Conservation (phyloP, 1,140 invertebrate genomes). For the Drosophila willistoni region DNA sequence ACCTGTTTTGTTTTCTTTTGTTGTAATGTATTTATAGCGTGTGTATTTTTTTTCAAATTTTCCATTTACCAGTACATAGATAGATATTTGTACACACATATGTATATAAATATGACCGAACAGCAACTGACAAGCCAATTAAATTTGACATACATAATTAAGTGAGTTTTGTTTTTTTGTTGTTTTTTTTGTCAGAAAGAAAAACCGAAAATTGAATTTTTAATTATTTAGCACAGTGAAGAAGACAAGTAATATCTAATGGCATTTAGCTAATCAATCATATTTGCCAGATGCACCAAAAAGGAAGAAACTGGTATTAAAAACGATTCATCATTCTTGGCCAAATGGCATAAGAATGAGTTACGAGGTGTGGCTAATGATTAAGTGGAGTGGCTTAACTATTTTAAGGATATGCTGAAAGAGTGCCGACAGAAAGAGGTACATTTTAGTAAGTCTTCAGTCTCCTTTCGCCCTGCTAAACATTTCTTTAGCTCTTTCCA, state of each 20-base stretch:
- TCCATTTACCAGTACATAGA: neutral
- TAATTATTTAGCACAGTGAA: constrained; percentile 49
- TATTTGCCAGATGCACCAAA: constrained; percentile 7
- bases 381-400: neutral
- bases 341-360: neutral
- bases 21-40: constrained; percentile 72
- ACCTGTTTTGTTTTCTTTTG: neutral
- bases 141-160: constrained; percentile 80
- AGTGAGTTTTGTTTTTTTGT: constrained; percentile 50
- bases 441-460: too few relatives aligned
- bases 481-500: too few relatives aligned
- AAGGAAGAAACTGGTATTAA: neutral
- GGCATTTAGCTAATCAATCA: constrained; percentile 14
- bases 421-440: too few relatives aligned
- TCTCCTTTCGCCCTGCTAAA: too few relatives aligned
- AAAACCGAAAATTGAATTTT: constrained; percentile 66
- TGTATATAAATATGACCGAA: neutral
- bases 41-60: constrained; percentile 35
- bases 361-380: neutral
- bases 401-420: neutral
- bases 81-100: constrained; percentile 12
- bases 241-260: constrained; percentile 16
- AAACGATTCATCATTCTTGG: neutral
- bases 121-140: constrained; percentile 74
- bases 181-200: constrained; percentile 11